Percentiles rank a stretch among this genome's conserved stretches.
Evolutionary conservation across 2,113 vertebrate species (phyloP).

Genomic region (Indri indri): DNA sequence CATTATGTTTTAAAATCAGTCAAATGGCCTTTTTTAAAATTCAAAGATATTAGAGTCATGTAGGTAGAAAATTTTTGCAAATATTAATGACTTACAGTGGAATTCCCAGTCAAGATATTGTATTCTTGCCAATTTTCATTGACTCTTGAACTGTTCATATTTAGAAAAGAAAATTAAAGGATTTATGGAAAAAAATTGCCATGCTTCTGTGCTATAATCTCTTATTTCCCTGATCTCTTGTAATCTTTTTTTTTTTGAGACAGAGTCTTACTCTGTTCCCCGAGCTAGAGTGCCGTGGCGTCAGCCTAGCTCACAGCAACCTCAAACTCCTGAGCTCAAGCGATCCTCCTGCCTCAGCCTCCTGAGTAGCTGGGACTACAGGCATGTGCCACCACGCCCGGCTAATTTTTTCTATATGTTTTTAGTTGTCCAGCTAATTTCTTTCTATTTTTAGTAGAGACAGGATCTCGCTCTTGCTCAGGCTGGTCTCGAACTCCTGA

Average conservation of each 20-base stretch:
- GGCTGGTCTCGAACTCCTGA: no score
- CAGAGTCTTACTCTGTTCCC: no score
- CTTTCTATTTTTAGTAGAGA: no score
- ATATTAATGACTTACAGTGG: neutral
- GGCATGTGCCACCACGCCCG: no score
- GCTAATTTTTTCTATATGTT: no score
- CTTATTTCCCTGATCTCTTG: neutral
- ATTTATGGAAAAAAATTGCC: neutral
- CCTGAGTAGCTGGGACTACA: no score
- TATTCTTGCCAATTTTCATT: constrained; percentile 34
- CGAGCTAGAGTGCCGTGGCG: no score
- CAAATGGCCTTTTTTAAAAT: neutral
- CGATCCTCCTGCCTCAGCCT: no score
- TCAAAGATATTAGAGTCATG: neutral
- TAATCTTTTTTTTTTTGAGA: neutral
- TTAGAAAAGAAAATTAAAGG: neutral
- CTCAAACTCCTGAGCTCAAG: no score
- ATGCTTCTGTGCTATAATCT: neutral
- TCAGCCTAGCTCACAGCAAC: no score
- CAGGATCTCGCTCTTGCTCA: no score
- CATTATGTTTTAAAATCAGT: constrained; percentile 31
- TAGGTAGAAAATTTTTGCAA: neutral
- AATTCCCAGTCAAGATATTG: neutral
- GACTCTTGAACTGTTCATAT: neutral
- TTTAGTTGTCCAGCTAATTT: no score